These are phyloP conservation scores for Dromius quadrimaculatus DNA, from an alignment of 2,888 invertebrate genomes.

Conservation along the genomic window DNA sequence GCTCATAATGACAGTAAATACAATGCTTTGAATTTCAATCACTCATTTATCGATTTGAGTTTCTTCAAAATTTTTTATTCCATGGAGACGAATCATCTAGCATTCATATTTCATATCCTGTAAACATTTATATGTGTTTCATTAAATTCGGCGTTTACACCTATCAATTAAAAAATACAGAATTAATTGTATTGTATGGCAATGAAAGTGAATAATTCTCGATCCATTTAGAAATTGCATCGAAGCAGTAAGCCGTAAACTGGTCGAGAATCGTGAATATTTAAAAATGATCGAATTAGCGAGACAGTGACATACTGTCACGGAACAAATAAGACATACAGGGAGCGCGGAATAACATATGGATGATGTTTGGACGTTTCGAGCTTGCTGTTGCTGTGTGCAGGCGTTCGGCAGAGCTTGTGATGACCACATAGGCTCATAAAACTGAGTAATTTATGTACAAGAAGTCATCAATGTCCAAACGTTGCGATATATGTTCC, in stretches of 20 bases:
- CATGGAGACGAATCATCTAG: too few relatives aligned
- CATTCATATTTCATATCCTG: too few relatives aligned
- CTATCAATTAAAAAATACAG: too few relatives aligned
- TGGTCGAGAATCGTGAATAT: conserved; percentile 36
- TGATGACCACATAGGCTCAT: conserved; percentile 51
- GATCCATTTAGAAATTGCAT: conserved; percentile 29
- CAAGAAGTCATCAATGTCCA: conserved; percentile 64
- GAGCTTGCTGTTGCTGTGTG: not conserved
- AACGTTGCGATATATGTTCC: conserved; percentile 12
- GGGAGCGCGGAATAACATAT: conserved; percentile 22
- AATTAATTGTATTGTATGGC: not conserved
- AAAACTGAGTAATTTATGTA: conserved; percentile 66
- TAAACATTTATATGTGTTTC: too few relatives aligned
- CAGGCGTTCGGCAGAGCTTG: conserved; percentile 12
- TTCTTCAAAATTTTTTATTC: too few relatives aligned
- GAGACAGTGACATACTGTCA: conserved; percentile 46
- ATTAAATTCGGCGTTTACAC: too few relatives aligned
- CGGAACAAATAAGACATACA: conserved; percentile 45
- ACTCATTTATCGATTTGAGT: not conserved
- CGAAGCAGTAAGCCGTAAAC: conserved; percentile 15
- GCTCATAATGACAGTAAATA: conserved; percentile 5
- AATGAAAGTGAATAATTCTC: not conserved
- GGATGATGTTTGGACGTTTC: not conserved
- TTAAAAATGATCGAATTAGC: conserved; percentile 46
- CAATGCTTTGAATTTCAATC: not conserved